Evolutionary conservation across 2,113 vertebrate species (phyloP), one percentile per base, ranked within the genome.

Genomic region (Empidonax alnorum): DNA sequence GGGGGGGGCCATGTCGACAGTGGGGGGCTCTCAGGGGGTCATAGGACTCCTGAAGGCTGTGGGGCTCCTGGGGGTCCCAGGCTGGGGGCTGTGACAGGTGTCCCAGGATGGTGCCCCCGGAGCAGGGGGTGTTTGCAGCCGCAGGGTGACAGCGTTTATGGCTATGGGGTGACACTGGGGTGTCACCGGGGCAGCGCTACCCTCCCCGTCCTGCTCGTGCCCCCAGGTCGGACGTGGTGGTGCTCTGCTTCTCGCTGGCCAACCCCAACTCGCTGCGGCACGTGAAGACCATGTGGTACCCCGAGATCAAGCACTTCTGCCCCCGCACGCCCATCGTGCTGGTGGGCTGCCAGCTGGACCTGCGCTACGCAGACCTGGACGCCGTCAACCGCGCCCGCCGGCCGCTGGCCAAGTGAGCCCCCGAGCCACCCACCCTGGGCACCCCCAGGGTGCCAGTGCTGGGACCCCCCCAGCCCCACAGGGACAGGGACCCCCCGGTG

Each of bases 231-330:
- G 99, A 99, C 6, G 99, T 99, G 58, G 98, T 99, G 10, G 99
- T 99, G 61, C 98, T 99, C 39, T 98, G 99, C 88, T 99, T 99
- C 97, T 99, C 99, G 27, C 92, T 99, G 98, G 99, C 99, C 3
- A 99, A 99, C 97, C 99, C 99, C 65, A 98, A 99, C 96, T 99
- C 99, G 4, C 97, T 99, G 96, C 98, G 98, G 68, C 98, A 99
- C 2, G 98, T 99, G 85, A 98, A 98, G 97, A 98, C 98, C 82
- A 99, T 99, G 99, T 99, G 99, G 99, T 99, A 98, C 94, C 98
- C 98, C 1, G 99, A 99, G 95, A 99, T 99, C 97, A 99, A 99
- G 96, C 99, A 99, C 97, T 99, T 99, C 98, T 99, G 99, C 93
- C 99, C 99, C 5, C 98, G 99, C 33, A 99, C 99, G 0, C 99